A percentile compares a stretch with the other conserved stretches of the same genome.
phyloP scores from a whole-genome alignment of 2,888 invertebrate species.

The Hypomecis atomaria region DNA sequence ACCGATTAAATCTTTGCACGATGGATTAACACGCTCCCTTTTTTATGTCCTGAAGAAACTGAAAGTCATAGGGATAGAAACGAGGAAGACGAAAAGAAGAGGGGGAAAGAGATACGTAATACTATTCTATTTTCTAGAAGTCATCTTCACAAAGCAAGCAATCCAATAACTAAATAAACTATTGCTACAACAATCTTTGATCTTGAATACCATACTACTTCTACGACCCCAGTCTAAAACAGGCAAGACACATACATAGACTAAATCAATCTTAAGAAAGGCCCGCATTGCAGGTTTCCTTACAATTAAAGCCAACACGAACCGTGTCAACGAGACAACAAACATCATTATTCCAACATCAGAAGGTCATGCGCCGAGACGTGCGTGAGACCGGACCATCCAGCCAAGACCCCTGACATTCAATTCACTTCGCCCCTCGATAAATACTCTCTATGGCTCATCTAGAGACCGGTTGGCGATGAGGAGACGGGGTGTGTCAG shows the following conservation, averaged over 20 bases:
- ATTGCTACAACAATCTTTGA: no score
- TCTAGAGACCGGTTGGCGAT: slow-evolving; percentile 6
- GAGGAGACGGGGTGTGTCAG: slow-evolving; percentile 50
- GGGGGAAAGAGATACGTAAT: no score
- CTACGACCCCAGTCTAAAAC: neutral
- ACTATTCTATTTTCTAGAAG: no score
- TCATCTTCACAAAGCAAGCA: no score
- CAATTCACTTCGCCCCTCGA: slow-evolving; percentile 44
- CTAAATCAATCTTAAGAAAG: slow-evolving; percentile 5
- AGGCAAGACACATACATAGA: neutral
- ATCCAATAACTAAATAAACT: no score
- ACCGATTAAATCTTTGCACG: no score
- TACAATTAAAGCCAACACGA: slow-evolving; percentile 32
- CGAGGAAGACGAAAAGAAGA: no score
- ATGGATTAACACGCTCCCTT: no score
- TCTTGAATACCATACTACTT: no score
- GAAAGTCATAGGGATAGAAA: no score
- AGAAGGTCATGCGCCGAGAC: slow-evolving; percentile 54
- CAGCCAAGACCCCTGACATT: slow-evolving; percentile 46
- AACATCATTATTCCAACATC: slow-evolving; percentile 43
- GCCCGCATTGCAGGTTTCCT: slow-evolving; percentile 28
- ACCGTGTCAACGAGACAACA: slow-evolving; percentile 42
- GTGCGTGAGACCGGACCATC: slow-evolving; percentile 62
- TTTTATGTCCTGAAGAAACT: no score
- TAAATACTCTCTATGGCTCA: slow-evolving; percentile 3